Conservation (phyloP, 1,140 invertebrate species). For the Drosophila ironensis region DNA sequence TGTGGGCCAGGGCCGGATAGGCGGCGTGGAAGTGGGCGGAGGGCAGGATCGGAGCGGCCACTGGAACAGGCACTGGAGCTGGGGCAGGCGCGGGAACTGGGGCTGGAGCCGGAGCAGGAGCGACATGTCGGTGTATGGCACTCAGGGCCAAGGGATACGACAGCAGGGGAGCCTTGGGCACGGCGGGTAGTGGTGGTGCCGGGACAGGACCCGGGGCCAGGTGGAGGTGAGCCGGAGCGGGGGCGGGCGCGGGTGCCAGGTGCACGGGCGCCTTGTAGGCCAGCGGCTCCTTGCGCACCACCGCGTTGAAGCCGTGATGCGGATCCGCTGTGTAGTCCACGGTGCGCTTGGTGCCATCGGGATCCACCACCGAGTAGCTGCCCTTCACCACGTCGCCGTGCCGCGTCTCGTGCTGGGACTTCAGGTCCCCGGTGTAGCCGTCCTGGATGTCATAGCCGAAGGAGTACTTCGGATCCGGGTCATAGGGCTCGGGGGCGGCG, state of each 20-base stretch:
- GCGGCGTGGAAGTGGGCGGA: constrained; percentile 71
- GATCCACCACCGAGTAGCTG: constrained; percentile 85
- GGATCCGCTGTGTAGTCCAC: constrained; percentile 87
- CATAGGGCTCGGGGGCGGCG: constrained; percentile 83
- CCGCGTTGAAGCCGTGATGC: constrained; percentile 82
- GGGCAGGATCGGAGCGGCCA: constrained; percentile 43
- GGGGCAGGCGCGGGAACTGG: constrained; percentile 46
- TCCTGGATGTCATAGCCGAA: constrained; percentile 85
- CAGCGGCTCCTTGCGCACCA: constrained; percentile 82
- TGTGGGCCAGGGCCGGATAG: constrained; percentile 70
- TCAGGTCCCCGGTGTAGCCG: constrained; percentile 84
- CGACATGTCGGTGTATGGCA: constrained; percentile 41
- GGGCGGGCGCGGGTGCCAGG: constrained; percentile 56
- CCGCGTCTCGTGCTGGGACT: constrained; percentile 84
- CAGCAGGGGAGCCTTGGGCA: constrained; percentile 57
- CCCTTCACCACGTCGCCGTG: constrained; percentile 87
- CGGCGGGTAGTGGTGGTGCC: constrained; percentile 54
- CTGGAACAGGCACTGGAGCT: constrained; percentile 37
- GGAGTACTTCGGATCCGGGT: constrained; percentile 84
- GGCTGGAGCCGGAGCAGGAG: constrained; percentile 36
- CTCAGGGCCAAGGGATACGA: constrained; percentile 59
- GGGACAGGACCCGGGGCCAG: constrained; percentile 48
- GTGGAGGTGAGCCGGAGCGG: constrained; percentile 47
- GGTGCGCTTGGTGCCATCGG: constrained; percentile 86
- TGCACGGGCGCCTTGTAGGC: constrained; percentile 70